phyloP scores from a whole-genome alignment of 2,113 vertebrate genomes.

The Nesogale talazaci region DNA sequence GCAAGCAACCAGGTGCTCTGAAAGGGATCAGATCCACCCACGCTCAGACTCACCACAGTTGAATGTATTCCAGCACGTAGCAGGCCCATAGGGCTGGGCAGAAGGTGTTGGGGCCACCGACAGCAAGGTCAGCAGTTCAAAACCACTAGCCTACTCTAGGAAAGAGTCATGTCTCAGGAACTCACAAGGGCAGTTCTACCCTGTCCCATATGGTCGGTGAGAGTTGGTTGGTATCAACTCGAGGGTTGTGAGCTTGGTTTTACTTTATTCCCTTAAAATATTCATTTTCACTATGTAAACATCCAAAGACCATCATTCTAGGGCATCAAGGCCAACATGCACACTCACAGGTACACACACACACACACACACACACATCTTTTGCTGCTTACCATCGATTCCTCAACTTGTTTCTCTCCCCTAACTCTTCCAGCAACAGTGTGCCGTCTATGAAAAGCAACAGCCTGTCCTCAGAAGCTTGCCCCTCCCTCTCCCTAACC shows the following conservation, averaged over 20 bases:
- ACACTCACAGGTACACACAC: background rate
- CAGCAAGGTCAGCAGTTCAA: too few species aligned
- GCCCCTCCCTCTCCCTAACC: background rate
- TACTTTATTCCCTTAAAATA: background rate
- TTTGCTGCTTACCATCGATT: background rate
- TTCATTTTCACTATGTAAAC: conserved; percentile 10
- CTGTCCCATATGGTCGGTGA: background rate
- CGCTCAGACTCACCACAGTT: too few species aligned
- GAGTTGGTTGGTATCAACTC: background rate
- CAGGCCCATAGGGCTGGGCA: too few species aligned
- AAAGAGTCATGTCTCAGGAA: too few species aligned
- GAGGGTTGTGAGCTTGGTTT: background rate
- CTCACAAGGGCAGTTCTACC: too few species aligned
- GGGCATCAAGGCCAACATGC: background rate
- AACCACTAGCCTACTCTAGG: too few species aligned
- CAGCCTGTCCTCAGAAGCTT: background rate
- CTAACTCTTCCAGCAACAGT: background rate
- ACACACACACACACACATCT: background rate
- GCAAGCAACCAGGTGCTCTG: background rate
- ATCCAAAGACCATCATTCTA: background rate
- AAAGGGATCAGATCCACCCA: background rate
- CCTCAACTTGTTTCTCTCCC: conserved; percentile 10
- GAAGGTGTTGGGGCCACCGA: too few species aligned
- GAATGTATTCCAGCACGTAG: too few species aligned
- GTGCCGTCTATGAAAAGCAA: background rate